These are phyloP conservation scores for Ataeniobius toweri DNA, from an alignment of 2,797 vertebrate genomes.

Conservation along the genomic window DNA sequence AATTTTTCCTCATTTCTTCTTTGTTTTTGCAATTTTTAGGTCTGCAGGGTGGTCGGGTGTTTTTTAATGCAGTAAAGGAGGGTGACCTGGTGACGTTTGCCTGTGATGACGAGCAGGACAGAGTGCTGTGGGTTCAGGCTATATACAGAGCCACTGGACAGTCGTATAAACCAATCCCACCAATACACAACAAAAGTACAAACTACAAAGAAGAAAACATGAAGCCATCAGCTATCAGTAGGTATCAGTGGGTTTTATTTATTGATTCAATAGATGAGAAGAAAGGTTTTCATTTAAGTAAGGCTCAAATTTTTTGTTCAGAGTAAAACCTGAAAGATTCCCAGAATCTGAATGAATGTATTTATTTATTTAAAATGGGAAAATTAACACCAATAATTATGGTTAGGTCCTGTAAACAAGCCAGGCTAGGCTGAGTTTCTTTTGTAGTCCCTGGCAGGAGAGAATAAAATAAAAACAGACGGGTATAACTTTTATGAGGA, in stretches of 20 bases:
- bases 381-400: neutral
- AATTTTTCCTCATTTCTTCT: neutral
- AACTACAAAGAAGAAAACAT: conserved; percentile 83
- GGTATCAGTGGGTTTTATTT: conserved; percentile 41
- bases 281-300: neutral
- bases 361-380: neutral
- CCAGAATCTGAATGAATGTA: neutral
- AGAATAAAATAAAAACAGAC: too few species aligned
- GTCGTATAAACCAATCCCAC: conserved; percentile 91
- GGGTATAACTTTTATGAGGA: too few species aligned
- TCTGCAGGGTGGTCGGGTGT: conserved; percentile 90
- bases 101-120: conserved; percentile 92
- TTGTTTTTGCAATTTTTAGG: conserved; percentile 69
- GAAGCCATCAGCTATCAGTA: conserved; percentile 85
- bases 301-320: neutral
- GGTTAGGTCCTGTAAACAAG: neutral
- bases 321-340: neutral
- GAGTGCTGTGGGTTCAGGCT: conserved; percentile 94
- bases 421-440: neutral
- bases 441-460: too few species aligned
- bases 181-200: conserved; percentile 83
- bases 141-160: conserved; percentile 97
- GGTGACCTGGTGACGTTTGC: conserved; percentile 93
- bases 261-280: neutral
- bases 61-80: conserved; percentile 95